phyloP scores from a whole-genome alignment of 2,888 invertebrate species.

The Lapara coniferarum region DNA sequence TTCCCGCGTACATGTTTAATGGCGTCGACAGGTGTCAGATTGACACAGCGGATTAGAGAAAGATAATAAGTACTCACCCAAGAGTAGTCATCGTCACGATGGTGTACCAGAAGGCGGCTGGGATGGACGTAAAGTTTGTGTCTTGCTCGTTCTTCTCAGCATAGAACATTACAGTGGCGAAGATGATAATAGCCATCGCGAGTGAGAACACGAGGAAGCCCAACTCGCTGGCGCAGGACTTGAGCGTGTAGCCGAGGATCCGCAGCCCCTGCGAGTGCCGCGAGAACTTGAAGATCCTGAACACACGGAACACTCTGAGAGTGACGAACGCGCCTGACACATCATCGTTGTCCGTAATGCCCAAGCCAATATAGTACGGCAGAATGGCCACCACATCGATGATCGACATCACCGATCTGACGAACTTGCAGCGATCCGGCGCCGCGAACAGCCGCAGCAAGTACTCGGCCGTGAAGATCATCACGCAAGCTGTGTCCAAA shows the following conservation, averaged over 20 bases:
- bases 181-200: constrained; percentile 99
- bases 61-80: constrained; percentile 89
- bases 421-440: constrained; percentile 98
- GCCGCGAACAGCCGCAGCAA: constrained; percentile 97
- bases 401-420: constrained; percentile 99
- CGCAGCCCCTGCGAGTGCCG: constrained; percentile 99
- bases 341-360: constrained; percentile 98
- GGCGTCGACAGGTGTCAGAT: constrained; percentile 73
- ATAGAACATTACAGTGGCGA: constrained; percentile 99
- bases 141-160: constrained; percentile 99
- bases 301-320: constrained; percentile 98
- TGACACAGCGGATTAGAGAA: constrained; percentile 37
- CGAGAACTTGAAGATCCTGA: constrained; percentile 99
- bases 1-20: constrained; percentile 73
- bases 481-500: constrained; percentile 99
- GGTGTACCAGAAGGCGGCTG: constrained; percentile 99
- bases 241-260: constrained; percentile 99
- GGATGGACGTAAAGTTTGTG: constrained; percentile 99
- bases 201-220: constrained; percentile 99
- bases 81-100: constrained; percentile 99
- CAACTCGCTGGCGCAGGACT: constrained; percentile 99
- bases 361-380: constrained; percentile 99
- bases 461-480: constrained; percentile 99
- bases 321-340: constrained; percentile 99
- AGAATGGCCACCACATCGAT: constrained; percentile 99